Evolutionary conservation across 2,113 vertebrate species (phyloP), one percentile per base, ranked within the genome.

Genomic region (Condylura cristata): DNA sequence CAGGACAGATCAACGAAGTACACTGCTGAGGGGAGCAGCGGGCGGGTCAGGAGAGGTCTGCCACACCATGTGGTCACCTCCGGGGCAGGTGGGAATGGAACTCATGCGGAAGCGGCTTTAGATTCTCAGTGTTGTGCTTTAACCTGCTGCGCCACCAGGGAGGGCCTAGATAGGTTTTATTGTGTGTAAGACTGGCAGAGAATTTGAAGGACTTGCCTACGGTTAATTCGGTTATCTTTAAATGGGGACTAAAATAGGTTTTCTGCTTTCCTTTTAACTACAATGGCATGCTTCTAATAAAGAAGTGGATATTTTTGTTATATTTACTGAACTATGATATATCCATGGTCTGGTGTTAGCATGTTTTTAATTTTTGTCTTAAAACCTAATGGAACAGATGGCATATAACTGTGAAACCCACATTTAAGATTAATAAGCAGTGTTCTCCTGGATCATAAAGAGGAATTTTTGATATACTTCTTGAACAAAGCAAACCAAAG

Each of bases 331-430:
- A 81, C 8, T 80, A 65, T 89, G 24, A 63, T 82, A 10, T 13
- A 53, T 87, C 70, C 78, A 3, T 79, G 71, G 17, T 82, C 20
- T 71, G 17, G 5, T 87, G 20, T 82, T 89, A 76, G n/a, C 12
- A 34, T 34, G 34, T 89, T n/a, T 91, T 89, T 94, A 82, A 83
- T 70, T 82, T 95, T 94, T 86, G 32, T 78, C 89, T 95, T 93
- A 75, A 84, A 87, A 65, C 32, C 58, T 85, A 17, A 56, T 11
- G 32, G 48, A 24, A 17, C 10, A 70, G 44, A 46, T 91, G 65
- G 65, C 70, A 9, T 74, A 39, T 88, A 84, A 93, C 83, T 68
- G 56, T 66, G 95, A 94, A 94, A 80, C 9, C 51, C 46, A 87
- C 39, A 41, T 76, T 89, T 48, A 95, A 28, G 60, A 81, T 24